Base-by-base conservation (phyloP, 1,140 invertebrate species). In the Macrocentrus cingulum region DNA sequence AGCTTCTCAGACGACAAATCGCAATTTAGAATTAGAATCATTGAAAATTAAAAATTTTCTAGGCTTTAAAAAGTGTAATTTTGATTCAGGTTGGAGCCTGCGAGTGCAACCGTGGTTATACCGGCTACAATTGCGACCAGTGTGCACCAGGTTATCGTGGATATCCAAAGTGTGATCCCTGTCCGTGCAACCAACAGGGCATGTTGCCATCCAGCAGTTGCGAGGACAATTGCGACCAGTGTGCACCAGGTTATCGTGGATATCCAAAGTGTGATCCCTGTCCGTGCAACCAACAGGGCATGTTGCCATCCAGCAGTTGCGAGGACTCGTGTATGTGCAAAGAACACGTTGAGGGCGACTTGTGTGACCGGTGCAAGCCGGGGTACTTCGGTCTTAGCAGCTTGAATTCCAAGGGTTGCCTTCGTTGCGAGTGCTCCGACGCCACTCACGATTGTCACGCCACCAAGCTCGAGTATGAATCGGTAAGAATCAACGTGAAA, bases 391-490 rank as follows among this genome's bases (percentile, higher is more conserved):
- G 91, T 37, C 79, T 99, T 51, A 84, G 85, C 22, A 78, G 74
- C 15, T 81, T 85, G 0, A 91, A 97, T 74, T 80, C 86, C 0
- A 83, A 88, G 13, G 97, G 97, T 2, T 99, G 97, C 71, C 78
- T 86, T 0, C 75, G 85, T 7, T 99, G 97, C 76, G 97, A 91
- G 80, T 99, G 97, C 77, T 98, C 95, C 18, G 94, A 92, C 22
- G 83, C 94, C 2, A 88, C 88, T 1, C 79, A 82, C 16, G 74
- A 82, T 15, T 99, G 97, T 68, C 76, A 81, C 50, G 81, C 84
- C 36, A 84, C 85, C 18, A 81, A 76, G 60, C 78, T 90, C 37
- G 78, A 80, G 57, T 80, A 84, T 9, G 74, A 81, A 64, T 79
- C 79, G 66, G 86, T 89, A 75, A 81, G 75, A 70, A 49, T 32